Conservation (phyloP, 2,797 vertebrate species). For the Lacerta bilineata region DNA sequence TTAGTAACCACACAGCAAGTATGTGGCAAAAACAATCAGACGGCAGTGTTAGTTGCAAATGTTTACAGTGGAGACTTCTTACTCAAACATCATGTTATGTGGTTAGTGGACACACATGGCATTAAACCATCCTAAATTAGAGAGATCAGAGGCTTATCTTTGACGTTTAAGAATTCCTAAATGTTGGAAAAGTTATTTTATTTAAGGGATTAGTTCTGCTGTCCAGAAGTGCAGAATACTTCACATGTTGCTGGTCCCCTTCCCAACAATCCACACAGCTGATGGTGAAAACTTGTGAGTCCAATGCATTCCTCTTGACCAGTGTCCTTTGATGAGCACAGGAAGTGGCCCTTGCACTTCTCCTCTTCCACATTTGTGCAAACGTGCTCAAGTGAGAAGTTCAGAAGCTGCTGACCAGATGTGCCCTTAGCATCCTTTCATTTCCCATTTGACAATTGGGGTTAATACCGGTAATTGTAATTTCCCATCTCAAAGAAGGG, state of each 20-base stretch:
- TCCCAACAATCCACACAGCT: neutral
- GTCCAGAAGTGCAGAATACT: neutral
- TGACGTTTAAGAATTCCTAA: neutral
- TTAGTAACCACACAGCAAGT: neutral
- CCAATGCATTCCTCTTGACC: neutral
- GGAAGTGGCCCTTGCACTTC: neutral
- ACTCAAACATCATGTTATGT: neutral
- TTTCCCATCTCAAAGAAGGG: neutral
- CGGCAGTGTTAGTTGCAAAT: neutral
- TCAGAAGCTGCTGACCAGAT: neutral
- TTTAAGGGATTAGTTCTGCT: neutral
- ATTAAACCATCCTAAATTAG: conserved; percentile 5
- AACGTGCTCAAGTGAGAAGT: neutral
- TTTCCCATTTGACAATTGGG: conserved; percentile 3
- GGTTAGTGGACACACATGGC: neutral
- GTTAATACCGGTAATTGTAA: neutral
- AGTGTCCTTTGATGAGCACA: neutral
- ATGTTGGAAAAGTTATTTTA: neutral
- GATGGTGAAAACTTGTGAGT: neutral
- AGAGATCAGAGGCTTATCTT: conserved; percentile 1
- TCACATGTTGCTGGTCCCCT: neutral
- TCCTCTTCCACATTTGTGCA: neutral
- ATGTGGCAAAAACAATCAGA: neutral
- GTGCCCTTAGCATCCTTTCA: neutral
- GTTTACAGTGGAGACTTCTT: neutral